phyloP scores from a whole-genome alignment of 1,140 invertebrate species.

The Dendrolimus punctatus region DNA sequence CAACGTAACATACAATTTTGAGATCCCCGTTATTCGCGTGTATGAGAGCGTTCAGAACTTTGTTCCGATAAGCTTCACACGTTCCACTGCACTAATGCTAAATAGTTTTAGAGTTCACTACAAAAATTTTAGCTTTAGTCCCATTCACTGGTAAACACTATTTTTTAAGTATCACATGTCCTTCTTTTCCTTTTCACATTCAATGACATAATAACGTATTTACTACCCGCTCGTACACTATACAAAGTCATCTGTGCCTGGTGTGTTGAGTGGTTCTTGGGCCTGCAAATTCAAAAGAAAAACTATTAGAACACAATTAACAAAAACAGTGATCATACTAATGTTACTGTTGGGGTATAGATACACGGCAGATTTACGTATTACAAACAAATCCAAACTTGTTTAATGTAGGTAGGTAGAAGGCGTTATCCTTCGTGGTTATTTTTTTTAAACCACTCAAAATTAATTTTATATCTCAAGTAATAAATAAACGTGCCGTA shows the following conservation, averaged over 20 bases:
- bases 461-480: no score
- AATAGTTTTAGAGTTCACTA: conserved; percentile 39
- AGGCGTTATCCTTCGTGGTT: no score
- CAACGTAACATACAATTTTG: conserved; percentile 24
- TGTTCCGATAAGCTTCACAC: conserved; percentile 33
- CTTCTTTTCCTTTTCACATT: conserved; percentile 67
- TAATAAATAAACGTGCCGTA: no score
- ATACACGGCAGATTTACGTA: no score
- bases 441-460: no score
- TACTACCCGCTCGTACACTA: conserved; percentile 61
- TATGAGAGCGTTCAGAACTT: conserved; percentile 34
- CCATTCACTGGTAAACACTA: conserved; percentile 60
- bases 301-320: conserved; percentile 4
- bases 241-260: conserved; percentile 82
- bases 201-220: conserved; percentile 61
- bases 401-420: no score
- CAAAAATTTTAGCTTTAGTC: conserved; percentile 41
- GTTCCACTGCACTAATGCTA: conserved; percentile 47
- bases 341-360: no score
- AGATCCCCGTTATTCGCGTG: conserved; percentile 38
- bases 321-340: no score
- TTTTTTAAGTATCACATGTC: conserved; percentile 59
- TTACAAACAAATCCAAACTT: no score
- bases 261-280: conserved; percentile 81
- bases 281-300: conserved; percentile 73